Percentiles rank a stretch among this genome's conserved stretches.
Evolutionary conservation across 2,113 vertebrate species (phyloP).

Genomic region (Sinocyclocheilus maitianheensis): DNA sequence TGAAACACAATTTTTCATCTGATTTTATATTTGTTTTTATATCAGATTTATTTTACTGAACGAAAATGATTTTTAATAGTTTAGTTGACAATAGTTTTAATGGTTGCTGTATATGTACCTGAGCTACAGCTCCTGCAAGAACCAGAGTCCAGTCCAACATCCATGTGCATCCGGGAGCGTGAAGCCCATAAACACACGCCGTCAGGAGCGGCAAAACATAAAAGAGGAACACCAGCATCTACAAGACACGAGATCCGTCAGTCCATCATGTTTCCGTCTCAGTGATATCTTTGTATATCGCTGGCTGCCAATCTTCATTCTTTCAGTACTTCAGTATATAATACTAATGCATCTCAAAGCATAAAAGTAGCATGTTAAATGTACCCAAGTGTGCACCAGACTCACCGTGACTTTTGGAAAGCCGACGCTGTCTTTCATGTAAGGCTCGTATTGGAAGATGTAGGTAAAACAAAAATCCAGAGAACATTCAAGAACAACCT

Average conservation of each 20-base stretch:
- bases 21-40: background rate
- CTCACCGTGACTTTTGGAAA: conserved; percentile 90
- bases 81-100: background rate
- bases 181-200: conserved; percentile 78
- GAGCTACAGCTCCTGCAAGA: conserved; percentile 84
- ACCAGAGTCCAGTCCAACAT: conserved; percentile 89
- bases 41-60: background rate
- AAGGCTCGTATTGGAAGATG: conserved; percentile 90
- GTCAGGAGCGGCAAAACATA: conserved; percentile 83
- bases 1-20: too few relatives aligned
- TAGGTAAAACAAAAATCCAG: conserved; percentile 87
- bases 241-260: background rate
- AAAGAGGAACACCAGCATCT: conserved; percentile 92
- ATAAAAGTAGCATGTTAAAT: background rate
- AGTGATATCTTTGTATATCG: background rate
- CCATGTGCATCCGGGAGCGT: conserved; percentile 85
- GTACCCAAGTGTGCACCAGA: too few relatives aligned
- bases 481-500: conserved; percentile 91
- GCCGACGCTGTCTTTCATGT: conserved; percentile 88
- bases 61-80: background rate
- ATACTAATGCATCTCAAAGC: background rate
- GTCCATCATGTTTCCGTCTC: background rate
- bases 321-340: background rate
- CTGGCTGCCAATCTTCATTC: background rate
- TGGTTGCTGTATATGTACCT: conserved; percentile 73